phyloP scores from a whole-genome alignment of 2,888 invertebrate genomes.

The Troides helena region DNA sequence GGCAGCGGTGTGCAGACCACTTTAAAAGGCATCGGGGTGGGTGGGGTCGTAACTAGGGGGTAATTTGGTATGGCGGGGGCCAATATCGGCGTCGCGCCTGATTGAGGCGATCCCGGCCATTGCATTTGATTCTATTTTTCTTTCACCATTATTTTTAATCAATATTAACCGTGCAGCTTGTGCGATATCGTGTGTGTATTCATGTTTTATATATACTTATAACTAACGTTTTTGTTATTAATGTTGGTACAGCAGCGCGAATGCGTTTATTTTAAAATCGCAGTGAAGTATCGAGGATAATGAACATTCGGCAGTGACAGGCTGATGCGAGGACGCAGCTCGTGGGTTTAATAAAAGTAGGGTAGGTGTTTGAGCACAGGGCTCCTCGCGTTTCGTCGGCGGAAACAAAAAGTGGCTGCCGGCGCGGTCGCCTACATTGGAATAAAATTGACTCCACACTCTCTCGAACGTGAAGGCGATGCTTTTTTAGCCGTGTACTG shows the following conservation, averaged over 20 bases:
- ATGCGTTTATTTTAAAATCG: not conserved
- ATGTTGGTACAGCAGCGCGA: not conserved
- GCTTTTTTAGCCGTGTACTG: conserved; percentile 72
- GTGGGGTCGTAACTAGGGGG: conserved; percentile 75
- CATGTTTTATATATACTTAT: not conserved
- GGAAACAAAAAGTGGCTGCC: conserved; percentile 78
- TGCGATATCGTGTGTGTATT: not conserved
- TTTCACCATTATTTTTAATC: conserved; percentile 60
- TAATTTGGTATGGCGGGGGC: conserved; percentile 77
- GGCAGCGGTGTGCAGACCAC: conserved; percentile 77
- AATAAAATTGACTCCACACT: conserved; percentile 81
- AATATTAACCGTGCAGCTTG: conserved; percentile 40
- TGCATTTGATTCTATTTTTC: conserved; percentile 66
- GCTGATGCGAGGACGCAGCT: conserved; percentile 41
- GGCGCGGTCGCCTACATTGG: conserved; percentile 79
- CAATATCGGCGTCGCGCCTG: conserved; percentile 77
- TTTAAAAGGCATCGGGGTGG: conserved; percentile 76
- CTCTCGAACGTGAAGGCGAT: conserved; percentile 77
- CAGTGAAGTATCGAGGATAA: conserved; percentile 6
- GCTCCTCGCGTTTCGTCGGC: conserved; percentile 75
- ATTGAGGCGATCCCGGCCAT: conserved; percentile 73
- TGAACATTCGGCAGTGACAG: conserved; percentile 23
- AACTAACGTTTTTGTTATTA: not conserved
- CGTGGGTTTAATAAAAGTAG: conserved; percentile 73
- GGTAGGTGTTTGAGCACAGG: conserved; percentile 77